Evolutionary conservation across 2,113 vertebrate genomes (phyloP), one percentile per base, ranked within the genome.

Genomic region (Apteryx owenii): DNA sequence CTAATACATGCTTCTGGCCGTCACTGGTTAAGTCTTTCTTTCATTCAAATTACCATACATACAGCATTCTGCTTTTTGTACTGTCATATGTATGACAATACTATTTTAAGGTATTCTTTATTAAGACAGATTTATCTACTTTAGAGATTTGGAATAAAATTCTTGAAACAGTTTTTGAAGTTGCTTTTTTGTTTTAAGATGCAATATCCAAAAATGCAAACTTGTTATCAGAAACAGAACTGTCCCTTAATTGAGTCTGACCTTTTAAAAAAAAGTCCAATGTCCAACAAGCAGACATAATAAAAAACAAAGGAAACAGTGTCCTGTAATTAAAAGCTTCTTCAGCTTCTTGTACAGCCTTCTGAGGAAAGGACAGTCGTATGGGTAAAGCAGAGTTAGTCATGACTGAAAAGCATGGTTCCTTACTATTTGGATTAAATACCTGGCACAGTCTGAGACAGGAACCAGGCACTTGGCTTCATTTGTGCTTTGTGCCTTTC

Each of bases 361-460:
- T n/a, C 19, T 22, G 14, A 44, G 68, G 44, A 46, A 48, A 50
- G 44, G 44, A n/a, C 13, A 31, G 22, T 9, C n/a, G 19, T 36
- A 4, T 50, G 44, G 68, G 16, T 23, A 70, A 46, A 20, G 40
- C 65, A 68, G 11, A 46, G 42, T 69, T 70, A 70, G 44, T 70
- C 44, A 28, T 69, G 4, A 48, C 22, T 33, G 36, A 42, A 81
- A 89, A 16, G 19, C 53, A 33, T 12, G 44, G 13, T 6, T 75
- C n/a, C 4, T 17, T 40, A 40, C 20, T n/a, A 66, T 78, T 79
- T 2, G 0, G 18, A 18, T 58, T 0, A 50, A 89, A 64, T 36
- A 90, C 10, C 22, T 70, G 60, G 18, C 15, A 51, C 38, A 70
- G 70, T 80, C 14, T 36, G 71, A 51, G 53, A 36, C 81, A 53